Evolutionary conservation across 2,113 vertebrate genomes (phyloP).

Genomic region (Choloepus hoffmanni): DNA sequence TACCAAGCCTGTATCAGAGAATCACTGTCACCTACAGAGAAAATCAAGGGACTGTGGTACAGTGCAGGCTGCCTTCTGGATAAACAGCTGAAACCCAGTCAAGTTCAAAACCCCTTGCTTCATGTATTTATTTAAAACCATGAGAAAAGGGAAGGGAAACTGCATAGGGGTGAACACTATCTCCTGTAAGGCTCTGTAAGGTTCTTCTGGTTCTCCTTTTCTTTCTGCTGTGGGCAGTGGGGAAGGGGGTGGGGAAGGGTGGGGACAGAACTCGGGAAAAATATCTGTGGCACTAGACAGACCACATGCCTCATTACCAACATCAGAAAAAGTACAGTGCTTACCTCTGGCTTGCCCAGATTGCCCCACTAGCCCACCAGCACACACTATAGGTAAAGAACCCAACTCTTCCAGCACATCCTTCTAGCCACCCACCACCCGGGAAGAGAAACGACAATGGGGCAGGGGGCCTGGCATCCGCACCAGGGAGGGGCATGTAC

Average conservation of each 20-base stretch:
- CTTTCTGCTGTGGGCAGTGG: not conserved
- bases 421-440: not conserved
- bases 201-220: not conserved
- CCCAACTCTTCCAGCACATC: not conserved
- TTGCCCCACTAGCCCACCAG: not conserved
- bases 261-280: not conserved
- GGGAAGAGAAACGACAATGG: not conserved
- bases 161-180: not conserved
- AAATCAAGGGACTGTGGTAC: not conserved
- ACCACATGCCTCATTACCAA: not conserved
- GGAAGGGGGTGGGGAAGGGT: accelerated
- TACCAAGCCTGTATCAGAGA: not conserved
- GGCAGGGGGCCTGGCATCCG: accelerated
- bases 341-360: not conserved
- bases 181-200: not conserved
- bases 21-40: not conserved
- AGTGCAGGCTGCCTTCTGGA: not conserved
- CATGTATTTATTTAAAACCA: not conserved
- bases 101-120: not conserved
- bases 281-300: not conserved
- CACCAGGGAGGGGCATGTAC: not conserved
- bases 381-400: not conserved
- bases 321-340: not conserved
- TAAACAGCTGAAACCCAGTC: not conserved
- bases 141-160: slow-evolving; percentile 65